Evolutionary conservation across 2,888 invertebrate species (phyloP).

Genomic region (Drosophila formosana): DNA sequence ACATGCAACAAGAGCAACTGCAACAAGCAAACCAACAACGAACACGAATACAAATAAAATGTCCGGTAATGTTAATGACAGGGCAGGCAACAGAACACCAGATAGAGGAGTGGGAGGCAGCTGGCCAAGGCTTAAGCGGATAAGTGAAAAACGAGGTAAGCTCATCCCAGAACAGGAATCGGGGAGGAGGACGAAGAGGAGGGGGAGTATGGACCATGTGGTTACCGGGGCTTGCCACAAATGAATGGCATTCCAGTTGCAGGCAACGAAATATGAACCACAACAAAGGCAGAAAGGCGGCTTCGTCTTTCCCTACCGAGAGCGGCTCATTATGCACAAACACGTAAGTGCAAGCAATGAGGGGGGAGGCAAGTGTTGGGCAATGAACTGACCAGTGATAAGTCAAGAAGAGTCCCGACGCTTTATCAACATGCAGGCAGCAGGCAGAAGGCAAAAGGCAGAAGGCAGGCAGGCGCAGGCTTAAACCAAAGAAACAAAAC

Average conservation of each 20-base stretch:
- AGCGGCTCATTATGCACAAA: conserved; percentile 65
- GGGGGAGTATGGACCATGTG: conserved; percentile 20
- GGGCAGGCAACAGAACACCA: conserved; percentile 12
- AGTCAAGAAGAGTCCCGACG: conserved; percentile 40
- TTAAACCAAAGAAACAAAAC: conserved; percentile 30
- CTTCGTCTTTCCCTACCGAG: conserved; percentile 4
- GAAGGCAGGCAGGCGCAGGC: conserved; percentile 7
- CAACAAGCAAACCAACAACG: conserved; percentile 11
- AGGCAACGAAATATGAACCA: conserved; percentile 47
- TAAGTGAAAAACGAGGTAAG: conserved; percentile 61
- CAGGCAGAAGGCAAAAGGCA: conserved; percentile 2
- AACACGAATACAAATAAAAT: conserved; percentile 28
- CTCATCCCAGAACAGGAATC: conserved; percentile 15
- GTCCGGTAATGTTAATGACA: conserved; percentile 55
- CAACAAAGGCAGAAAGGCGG: conserved; percentile 51
- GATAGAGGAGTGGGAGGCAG: background rate
- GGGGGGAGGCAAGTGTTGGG: conserved; percentile 1
- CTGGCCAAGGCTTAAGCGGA: conserved; percentile 30
- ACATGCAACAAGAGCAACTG: conserved; percentile 13
- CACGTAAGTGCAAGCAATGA: conserved; percentile 45
- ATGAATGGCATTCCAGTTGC: conserved; percentile 61
- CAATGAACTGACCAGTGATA: conserved; percentile 36
- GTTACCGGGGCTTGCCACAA: conserved; percentile 51
- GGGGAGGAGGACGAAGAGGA: background rate
- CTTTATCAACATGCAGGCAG: conserved; percentile 28